Base-by-base conservation (phyloP, 2,888 invertebrate genomes). In the Hylaea fasciaria region DNA sequence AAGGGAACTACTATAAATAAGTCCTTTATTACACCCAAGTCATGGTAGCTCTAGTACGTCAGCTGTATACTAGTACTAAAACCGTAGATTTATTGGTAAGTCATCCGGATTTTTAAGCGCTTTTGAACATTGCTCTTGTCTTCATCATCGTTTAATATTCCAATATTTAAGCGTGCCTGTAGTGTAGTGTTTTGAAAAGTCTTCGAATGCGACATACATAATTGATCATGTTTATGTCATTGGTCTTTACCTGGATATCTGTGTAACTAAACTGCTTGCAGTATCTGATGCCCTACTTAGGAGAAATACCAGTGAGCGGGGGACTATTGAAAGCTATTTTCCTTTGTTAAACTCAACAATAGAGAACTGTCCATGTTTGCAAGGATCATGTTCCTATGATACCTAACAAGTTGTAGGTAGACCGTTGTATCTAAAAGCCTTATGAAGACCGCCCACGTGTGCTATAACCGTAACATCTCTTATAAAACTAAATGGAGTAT, bases 401-500 rank as follows among this genome's bases (percentile, higher is more conserved):
- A 48, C 35, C 28, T 22, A 0, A 39, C 8, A 37, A 22, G 3
- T 5, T 22, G 22, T 22, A 22, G 5, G 22, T 22, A 22, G 37
- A 37, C 37, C 28, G 28, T 49, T 56, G 22, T 37, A 13, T 40
- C 49, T 22, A 28, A 49, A 49, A 39, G 35, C 56, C 43, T n/a
- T 5, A 29, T 29, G 17, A n/a, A n/a, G 57, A 43, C 53, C 58
- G 46, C 58, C 53, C 58, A 17, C 37, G 44, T 28, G 16, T 41
- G n/a, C 39, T 35, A 35, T 35, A 39, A 45, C 41, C 22, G 22
- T 22, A 22, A 22, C 22, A 5, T 22, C 22, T 5, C 22, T 5
- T 22, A 53, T 58, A 48, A 52, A 47, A 43, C 9, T 39, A 44
- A 58, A 58, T 53, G 44, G 44, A 14, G 12, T 48, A 37, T 53